phyloP scores from a whole-genome alignment of 1,140 invertebrate genomes.

The Ceratina japonica region DNA sequence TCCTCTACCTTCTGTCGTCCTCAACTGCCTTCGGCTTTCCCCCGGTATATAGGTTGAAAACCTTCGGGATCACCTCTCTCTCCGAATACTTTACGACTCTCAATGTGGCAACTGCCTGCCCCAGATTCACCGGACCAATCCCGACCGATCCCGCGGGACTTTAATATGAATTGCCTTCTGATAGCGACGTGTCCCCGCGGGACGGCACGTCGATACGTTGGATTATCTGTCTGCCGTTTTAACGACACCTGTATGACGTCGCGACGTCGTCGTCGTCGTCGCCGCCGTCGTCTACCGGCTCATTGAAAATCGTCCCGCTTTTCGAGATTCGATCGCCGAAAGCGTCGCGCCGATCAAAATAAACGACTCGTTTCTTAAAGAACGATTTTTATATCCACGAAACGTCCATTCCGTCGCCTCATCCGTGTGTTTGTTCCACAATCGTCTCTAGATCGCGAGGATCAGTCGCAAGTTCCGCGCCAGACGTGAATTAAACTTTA shows the following conservation, averaged over 20 bases:
- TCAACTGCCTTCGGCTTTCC: slow-evolving; percentile 61
- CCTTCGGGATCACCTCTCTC: slow-evolving; percentile 59
- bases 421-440: no score
- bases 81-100: slow-evolving; percentile 62
- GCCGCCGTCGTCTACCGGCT: slow-evolving; percentile 7
- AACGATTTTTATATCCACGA: not conserved
- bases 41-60: slow-evolving; percentile 45
- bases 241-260: slow-evolving; percentile 43
- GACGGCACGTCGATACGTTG: slow-evolving; percentile 63
- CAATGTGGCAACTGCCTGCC: slow-evolving; percentile 66
- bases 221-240: slow-evolving; percentile 61
- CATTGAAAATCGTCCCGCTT: slow-evolving; percentile 41
- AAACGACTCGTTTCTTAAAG: no score
- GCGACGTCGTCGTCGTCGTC: not conserved
- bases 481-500: slow-evolving; percentile 14
- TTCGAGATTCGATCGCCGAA: slow-evolving; percentile 17
- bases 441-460: no score
- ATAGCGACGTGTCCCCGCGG: slow-evolving; percentile 59
- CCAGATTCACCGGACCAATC: slow-evolving; percentile 66
- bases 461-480: not conserved
- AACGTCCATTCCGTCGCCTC: not conserved
- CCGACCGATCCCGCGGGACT: slow-evolving; percentile 65
- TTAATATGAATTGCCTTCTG: slow-evolving; percentile 71
- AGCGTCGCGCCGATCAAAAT: no score
- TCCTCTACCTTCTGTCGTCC: slow-evolving; percentile 62